phyloP scores from a whole-genome alignment of 2,797 vertebrate genomes.

The Masticophis lateralis region DNA sequence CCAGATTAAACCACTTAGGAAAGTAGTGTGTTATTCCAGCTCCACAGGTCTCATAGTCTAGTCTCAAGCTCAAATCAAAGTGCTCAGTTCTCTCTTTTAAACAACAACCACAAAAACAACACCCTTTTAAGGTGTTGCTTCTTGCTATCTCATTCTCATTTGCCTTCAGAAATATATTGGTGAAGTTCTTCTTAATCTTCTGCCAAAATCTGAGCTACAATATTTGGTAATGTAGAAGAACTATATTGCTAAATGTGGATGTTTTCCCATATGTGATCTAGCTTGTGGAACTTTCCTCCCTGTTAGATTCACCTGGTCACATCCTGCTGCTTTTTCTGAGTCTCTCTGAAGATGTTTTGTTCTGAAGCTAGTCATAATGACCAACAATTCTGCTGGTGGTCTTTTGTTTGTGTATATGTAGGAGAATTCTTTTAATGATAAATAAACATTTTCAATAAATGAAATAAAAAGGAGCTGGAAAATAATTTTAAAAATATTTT shows the following conservation, averaged over 20 bases:
- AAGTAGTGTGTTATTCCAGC: background rate
- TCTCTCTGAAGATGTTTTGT: background rate
- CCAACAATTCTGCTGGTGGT: background rate
- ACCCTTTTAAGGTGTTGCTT: background rate
- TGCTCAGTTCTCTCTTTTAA: background rate
- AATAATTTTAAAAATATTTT: background rate
- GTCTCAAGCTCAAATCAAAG: too few relatives aligned
- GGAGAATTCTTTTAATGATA: background rate
- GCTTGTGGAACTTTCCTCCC: background rate
- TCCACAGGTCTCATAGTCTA: too few relatives aligned
- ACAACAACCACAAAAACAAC: background rate
- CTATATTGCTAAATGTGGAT: background rate
- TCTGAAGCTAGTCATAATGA: background rate
- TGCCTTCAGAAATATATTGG: background rate
- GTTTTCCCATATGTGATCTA: background rate
- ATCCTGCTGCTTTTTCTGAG: background rate
- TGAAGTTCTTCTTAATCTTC: background rate
- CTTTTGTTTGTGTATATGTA: background rate
- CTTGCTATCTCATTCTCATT: background rate
- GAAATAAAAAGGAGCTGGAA: background rate
- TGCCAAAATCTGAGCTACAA: too few relatives aligned
- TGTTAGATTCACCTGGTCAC: too few relatives aligned
- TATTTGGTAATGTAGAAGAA: background rate
- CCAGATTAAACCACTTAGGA: background rate
- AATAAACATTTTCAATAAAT: background rate